phyloP scores from a whole-genome alignment of 2,113 vertebrate genomes.

The Prochilodus magdalenae region DNA sequence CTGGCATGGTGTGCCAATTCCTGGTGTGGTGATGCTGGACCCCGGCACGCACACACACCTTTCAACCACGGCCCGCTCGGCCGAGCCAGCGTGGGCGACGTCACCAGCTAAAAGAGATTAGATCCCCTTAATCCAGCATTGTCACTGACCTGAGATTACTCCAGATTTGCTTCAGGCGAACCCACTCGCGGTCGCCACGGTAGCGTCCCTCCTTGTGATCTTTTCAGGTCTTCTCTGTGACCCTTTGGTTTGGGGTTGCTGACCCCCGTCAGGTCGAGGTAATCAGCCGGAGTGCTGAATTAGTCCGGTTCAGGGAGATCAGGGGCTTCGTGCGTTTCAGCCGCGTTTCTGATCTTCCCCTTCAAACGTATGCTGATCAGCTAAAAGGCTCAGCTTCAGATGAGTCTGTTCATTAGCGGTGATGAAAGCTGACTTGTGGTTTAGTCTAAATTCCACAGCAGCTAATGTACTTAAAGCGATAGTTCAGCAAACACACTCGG shows the following conservation, averaged over 20 bases:
- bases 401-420: slow-evolving; percentile 6
- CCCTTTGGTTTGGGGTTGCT: background rate
- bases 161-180: slow-evolving; percentile 15
- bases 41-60: background rate
- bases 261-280: background rate
- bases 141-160: slow-evolving; percentile 3
- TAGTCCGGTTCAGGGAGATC: background rate
- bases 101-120: slow-evolving; percentile 37
- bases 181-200: background rate
- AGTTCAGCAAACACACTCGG: too few species aligned
- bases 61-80: background rate
- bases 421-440: background rate
- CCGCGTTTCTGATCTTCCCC: background rate
- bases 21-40: background rate
- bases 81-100: background rate
- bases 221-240: background rate
- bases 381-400: slow-evolving; percentile 1
- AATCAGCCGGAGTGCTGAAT: background rate
- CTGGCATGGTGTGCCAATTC: background rate
- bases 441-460: too few species aligned
- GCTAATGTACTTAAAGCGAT: too few species aligned
- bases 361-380: background rate
- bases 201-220: background rate
- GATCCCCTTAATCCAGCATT: slow-evolving; percentile 24
- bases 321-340: background rate